Evolutionary conservation across 37 sponge, comb jelly and placozoan species (phyloP).

Genomic region (Ianthella basta): DNA sequence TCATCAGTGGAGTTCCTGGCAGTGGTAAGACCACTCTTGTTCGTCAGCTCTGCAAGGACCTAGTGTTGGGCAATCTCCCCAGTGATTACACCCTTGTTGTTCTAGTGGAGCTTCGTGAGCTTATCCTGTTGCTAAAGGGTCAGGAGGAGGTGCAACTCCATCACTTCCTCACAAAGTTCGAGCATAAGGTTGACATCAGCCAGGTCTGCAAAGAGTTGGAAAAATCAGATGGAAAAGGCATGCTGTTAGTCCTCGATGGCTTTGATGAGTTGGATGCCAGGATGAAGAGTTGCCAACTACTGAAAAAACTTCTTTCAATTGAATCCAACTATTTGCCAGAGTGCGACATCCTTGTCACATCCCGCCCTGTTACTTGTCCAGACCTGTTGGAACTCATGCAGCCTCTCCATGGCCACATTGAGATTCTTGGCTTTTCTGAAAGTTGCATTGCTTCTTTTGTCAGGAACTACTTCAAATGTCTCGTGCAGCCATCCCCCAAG

Average conservation of each 20-base stretch:
- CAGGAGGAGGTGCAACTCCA: neutral
- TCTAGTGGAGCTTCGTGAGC: neutral
- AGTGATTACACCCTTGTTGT: neutral
- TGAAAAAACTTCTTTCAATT: neutral
- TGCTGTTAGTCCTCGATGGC: constrained; percentile 13
- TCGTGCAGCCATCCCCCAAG: too few relatives aligned
- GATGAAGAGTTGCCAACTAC: neutral
- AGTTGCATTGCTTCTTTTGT: neutral
- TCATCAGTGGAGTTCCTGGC: constrained; percentile 26
- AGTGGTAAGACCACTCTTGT: constrained; percentile 3
- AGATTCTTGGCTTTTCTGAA: constrained; percentile 1
- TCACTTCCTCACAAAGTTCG: too few relatives aligned
- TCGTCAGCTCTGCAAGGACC: neutral
- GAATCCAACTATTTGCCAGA: neutral
- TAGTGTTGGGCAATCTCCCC: neutral
- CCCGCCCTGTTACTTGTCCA: neutral
- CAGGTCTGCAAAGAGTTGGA: neutral
- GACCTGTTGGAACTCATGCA: neutral
- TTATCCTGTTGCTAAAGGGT: neutral
- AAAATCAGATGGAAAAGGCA: neutral
- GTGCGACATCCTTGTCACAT: constrained; percentile 15
- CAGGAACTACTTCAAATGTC: neutral
- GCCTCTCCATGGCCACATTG: neutral
- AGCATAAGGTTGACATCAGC: too few relatives aligned
- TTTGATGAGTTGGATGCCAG: constrained; percentile 1